Conservation (phyloP, 2,113 vertebrate genomes). For the Sciurus niger region DNA sequence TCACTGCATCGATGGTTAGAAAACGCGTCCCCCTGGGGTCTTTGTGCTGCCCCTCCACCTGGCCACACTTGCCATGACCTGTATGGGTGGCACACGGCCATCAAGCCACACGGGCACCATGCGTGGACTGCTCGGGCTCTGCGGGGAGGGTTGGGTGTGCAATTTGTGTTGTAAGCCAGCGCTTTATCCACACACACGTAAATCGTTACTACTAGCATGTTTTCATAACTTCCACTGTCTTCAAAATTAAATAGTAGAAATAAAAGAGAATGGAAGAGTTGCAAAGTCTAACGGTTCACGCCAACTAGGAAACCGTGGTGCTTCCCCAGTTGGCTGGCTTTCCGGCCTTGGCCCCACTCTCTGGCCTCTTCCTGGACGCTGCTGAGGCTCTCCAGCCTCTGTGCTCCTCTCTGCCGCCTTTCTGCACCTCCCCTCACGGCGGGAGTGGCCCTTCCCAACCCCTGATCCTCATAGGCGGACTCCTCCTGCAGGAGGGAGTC, state of each 20-base stretch:
- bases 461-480: too few relatives aligned
- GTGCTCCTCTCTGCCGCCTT: too few relatives aligned
- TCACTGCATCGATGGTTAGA: neutral
- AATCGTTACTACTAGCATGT: neutral
- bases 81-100: accelerated
- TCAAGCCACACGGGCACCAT: accelerated
- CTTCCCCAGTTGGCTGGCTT: too few relatives aligned
- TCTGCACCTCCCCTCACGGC: too few relatives aligned
- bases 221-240: neutral
- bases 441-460: too few relatives aligned
- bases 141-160: too few relatives aligned
- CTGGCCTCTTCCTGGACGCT: too few relatives aligned
- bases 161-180: neutral
- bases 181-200: neutral
- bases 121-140: neutral
- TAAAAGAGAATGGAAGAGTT: neutral
- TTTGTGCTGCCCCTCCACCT: neutral
- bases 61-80: accelerated
- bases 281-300: too few relatives aligned
- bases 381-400: too few relatives aligned
- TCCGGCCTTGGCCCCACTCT: too few relatives aligned
- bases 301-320: too few relatives aligned
- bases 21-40: neutral
- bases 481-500: too few relatives aligned
- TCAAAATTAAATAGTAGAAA: constrained; percentile 9